Percentiles rank a stretch among this genome's conserved stretches.
phyloP scores from a whole-genome alignment of 1,140 invertebrate genomes.

The Coboldia fuscipes region DNA sequence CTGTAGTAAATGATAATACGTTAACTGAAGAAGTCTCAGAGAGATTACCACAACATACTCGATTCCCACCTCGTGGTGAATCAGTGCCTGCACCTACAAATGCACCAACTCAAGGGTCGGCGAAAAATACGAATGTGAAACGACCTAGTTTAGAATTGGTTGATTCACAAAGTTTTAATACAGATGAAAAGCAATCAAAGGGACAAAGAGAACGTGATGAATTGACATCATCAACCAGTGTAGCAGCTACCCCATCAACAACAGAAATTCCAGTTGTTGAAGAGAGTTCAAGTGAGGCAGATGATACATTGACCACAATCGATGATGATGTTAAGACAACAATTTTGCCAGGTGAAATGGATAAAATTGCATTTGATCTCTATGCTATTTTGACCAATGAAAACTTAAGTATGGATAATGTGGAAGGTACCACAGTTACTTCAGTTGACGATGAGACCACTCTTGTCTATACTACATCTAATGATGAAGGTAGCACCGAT shows the following conservation, averaged over 20 bases:
- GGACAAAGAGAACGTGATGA: slow-evolving; percentile 12
- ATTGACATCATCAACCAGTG: slow-evolving; percentile 11
- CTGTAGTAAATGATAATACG: slow-evolving; percentile 29
- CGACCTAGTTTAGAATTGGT: slow-evolving; percentile 52
- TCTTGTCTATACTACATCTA: slow-evolving; percentile 14
- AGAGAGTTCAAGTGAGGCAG: slow-evolving; percentile 13
- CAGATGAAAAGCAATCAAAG: slow-evolving; percentile 30
- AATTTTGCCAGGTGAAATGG: slow-evolving; percentile 48
- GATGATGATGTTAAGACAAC: slow-evolving; percentile 31
- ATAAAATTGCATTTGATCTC: slow-evolving; percentile 57
- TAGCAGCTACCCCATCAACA: slow-evolving; percentile 7
- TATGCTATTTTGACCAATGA: slow-evolving; percentile 58
- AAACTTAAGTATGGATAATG: slow-evolving; percentile 34
- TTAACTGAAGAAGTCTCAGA: too few relatives aligned
- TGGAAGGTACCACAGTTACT: slow-evolving; percentile 7
- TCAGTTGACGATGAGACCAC: slow-evolving; percentile 17
- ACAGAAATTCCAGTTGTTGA: slow-evolving; percentile 5
- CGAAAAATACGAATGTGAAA: slow-evolving; percentile 19
- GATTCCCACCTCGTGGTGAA: slow-evolving; percentile 48
- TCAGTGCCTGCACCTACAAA: slow-evolving; percentile 17
- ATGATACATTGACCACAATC: slow-evolving; percentile 19
- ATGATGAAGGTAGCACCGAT: slow-evolving; percentile 21
- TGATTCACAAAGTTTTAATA: slow-evolving; percentile 57
- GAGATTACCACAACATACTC: slow-evolving; percentile 50
- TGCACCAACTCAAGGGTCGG: slow-evolving; percentile 4